Conservation (phyloP, 2,888 invertebrate species). For the Hypomecis atomaria region DNA sequence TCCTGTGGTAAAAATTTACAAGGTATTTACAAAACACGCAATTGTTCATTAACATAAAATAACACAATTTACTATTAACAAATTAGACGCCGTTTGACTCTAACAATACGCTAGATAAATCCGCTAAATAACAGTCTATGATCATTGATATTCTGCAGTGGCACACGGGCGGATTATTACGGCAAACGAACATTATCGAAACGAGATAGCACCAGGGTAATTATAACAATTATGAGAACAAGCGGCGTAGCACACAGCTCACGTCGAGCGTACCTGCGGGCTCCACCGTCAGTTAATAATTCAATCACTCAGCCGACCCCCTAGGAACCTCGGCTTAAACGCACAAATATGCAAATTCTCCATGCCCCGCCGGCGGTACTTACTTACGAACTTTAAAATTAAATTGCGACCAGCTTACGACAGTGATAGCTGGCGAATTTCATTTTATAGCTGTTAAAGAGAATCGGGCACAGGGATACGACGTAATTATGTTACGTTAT, state of each 20-base stretch:
- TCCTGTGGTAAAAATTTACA: no score
- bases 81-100: neutral
- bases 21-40: no score
- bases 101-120: slow-evolving; percentile 17
- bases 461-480: slow-evolving; percentile 35
- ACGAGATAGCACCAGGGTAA: slow-evolving; percentile 57
- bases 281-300: slow-evolving; percentile 74
- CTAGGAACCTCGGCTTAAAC: slow-evolving; percentile 58
- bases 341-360: slow-evolving; percentile 74
- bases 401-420: slow-evolving; percentile 58
- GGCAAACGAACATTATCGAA: slow-evolving; percentile 60
- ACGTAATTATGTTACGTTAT: slow-evolving; percentile 36
- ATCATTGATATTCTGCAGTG: slow-evolving; percentile 56
- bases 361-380: slow-evolving; percentile 54
- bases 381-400: slow-evolving; percentile 68
- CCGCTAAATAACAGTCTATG: slow-evolving; percentile 23
- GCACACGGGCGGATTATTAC: slow-evolving; percentile 50
- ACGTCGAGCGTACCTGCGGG: slow-evolving; percentile 65
- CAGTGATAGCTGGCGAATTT: slow-evolving; percentile 54
- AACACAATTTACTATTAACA: no score
- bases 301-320: slow-evolving; percentile 71
- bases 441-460: slow-evolving; percentile 46
- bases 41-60: no score
- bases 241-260: slow-evolving; percentile 62
- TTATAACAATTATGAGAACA: slow-evolving; percentile 68